Conservation (phyloP, 2,888 invertebrate genomes). For the Chouioia cunea region DNA sequence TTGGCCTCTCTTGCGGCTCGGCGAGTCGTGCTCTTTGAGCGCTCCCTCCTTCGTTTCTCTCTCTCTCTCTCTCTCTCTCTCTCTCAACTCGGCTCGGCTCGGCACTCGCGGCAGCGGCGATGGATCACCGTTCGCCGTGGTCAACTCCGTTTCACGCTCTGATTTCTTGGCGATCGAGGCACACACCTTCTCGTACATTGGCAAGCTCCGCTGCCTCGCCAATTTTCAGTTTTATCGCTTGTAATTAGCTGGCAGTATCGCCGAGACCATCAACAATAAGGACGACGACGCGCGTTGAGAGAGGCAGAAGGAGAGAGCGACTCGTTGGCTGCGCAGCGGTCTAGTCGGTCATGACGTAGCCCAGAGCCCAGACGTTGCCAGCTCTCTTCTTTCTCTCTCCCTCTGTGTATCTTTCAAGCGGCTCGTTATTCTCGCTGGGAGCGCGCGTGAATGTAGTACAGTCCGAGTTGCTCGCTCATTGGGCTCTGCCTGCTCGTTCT, state of each 20-base stretch:
- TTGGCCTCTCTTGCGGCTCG: slow-evolving; percentile 1
- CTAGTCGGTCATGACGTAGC: no score
- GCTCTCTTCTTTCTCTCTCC: not conserved
- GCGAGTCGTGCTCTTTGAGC: not conserved
- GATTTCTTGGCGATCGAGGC: slow-evolving; percentile 19
- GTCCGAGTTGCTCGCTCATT: slow-evolving; percentile 11
- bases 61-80: slow-evolving; percentile 18
- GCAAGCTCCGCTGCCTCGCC: not conserved
- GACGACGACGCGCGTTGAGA: no score
- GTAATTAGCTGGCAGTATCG: no score
- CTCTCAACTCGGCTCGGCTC: not conserved
- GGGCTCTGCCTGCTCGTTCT: not conserved
- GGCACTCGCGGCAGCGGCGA: slow-evolving; percentile 19
- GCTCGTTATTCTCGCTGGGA: not conserved
- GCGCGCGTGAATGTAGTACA: slow-evolving; percentile 7
- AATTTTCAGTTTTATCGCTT: no score
- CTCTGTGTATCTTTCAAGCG: not conserved
- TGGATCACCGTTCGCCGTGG: slow-evolving; percentile 34
- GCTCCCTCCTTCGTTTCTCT: slow-evolving; percentile 19
- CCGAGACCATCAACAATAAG: no score
- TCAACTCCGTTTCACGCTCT: slow-evolving; percentile 42
- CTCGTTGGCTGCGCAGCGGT: no score
- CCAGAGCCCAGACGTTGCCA: no score
- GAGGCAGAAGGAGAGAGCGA: no score
- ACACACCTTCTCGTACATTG: not conserved